Conservation (phyloP, 2,888 invertebrate species). For the Drosophila nigricruria region DNA sequence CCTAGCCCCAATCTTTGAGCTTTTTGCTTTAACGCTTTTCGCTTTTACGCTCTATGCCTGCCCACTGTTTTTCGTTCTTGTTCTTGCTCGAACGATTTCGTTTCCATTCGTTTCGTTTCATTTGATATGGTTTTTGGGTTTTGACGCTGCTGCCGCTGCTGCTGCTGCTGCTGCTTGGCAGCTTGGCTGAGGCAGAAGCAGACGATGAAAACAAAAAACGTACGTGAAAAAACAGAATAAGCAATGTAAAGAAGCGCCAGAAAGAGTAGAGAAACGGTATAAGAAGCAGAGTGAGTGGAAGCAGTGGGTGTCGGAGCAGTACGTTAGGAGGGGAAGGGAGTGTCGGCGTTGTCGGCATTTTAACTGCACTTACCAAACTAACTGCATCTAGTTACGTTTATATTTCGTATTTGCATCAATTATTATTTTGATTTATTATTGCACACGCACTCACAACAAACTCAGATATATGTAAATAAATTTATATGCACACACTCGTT, state of each 20-base stretch:
- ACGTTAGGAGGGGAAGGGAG: not conserved
- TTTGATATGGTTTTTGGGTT: slow-evolving; percentile 26
- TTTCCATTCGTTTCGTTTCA: slow-evolving; percentile 40
- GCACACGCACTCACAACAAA: slow-evolving; percentile 38
- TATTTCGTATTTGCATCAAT: slow-evolving; percentile 32
- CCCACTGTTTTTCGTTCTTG: slow-evolving; percentile 36
- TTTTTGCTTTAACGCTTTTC: slow-evolving; percentile 50
- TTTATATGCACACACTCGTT: slow-evolving; percentile 24
- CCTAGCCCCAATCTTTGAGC: slow-evolving; percentile 65
- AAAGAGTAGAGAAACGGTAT: slow-evolving; percentile 4
- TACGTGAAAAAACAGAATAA: slow-evolving; percentile 64
- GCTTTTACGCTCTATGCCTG: slow-evolving; percentile 20
- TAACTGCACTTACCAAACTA: slow-evolving; percentile 50
- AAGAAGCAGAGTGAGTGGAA: slow-evolving; percentile 5
- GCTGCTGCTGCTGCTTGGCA: slow-evolving; percentile 5
- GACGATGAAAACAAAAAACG: slow-evolving; percentile 78
- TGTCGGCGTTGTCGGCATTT: slow-evolving; percentile 2
- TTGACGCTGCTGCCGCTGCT: slow-evolving; percentile 12
- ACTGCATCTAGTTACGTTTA: slow-evolving; percentile 25
- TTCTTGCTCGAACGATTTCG: slow-evolving; percentile 24
- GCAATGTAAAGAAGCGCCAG: slow-evolving; percentile 32
- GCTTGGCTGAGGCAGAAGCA: slow-evolving; percentile 50
- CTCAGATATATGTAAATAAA: slow-evolving; percentile 27
- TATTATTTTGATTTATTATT: slow-evolving; percentile 34
- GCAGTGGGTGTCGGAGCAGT: not conserved